Evolutionary conservation across 2,113 vertebrate species (phyloP).

Genomic region (Clarias macrocephalus): DNA sequence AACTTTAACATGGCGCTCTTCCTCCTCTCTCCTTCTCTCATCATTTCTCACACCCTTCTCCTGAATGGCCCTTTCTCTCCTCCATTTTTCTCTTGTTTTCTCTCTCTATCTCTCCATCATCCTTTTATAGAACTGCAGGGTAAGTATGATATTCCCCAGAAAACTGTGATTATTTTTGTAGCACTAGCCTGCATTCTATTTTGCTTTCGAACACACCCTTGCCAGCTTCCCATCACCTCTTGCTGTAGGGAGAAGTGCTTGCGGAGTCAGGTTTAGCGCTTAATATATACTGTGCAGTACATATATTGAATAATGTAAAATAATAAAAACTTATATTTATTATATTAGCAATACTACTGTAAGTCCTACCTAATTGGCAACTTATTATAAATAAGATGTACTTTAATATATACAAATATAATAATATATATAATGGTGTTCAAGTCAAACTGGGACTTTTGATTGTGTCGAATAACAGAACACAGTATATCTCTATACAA

Average conservation of each 20-base stretch:
- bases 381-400: not conserved
- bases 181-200: slow-evolving; percentile 7
- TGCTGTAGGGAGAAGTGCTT: not conserved
- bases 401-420: not conserved
- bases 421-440: no score
- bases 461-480: no score
- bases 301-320: not conserved
- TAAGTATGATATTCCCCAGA: slow-evolving; percentile 64
- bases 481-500: no score
- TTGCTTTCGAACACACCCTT: not conserved
- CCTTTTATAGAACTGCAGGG: slow-evolving; percentile 72
- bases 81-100: slow-evolving; percentile 51
- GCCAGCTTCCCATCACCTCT: not conserved
- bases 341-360: not conserved
- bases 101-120: slow-evolving; percentile 42
- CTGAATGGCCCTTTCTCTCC: slow-evolving; percentile 48
- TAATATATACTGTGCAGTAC: not conserved
- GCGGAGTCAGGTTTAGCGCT: no score
- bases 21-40: slow-evolving; percentile 38
- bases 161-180: slow-evolving; percentile 32
- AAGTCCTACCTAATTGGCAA: not conserved
- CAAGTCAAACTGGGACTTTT: no score
- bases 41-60: slow-evolving; percentile 18
- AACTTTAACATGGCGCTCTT: slow-evolving; percentile 73
- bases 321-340: not conserved